Conservation (phyloP, 2,797 vertebrate species). For the Leptatherina wallacei region DNA sequence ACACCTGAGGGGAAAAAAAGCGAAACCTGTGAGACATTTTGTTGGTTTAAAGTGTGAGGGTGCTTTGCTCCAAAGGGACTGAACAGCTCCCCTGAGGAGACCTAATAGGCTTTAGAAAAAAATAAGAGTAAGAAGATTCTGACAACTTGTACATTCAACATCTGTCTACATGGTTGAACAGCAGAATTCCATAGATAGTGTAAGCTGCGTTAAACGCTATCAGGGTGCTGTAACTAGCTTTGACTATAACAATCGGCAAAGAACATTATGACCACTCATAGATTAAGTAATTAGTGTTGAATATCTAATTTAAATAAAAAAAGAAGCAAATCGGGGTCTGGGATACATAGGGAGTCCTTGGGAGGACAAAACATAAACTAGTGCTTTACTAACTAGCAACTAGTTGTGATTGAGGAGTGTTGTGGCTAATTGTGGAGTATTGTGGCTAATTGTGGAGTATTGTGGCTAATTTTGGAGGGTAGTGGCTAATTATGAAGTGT, state of each 20-base stretch:
- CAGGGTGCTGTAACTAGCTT: conserved; percentile 43
- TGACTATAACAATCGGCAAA: conserved; percentile 8
- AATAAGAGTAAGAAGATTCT: conserved; percentile 66
- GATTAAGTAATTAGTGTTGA: not conserved
- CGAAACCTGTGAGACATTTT: conserved; percentile 40
- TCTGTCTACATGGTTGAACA: conserved; percentile 74
- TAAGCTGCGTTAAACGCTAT: conserved; percentile 56
- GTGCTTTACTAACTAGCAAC: no score
- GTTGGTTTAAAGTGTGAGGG: conserved; percentile 55
- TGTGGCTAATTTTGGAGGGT: no score
- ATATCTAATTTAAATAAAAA: conserved; percentile 7
- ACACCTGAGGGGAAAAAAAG: conserved; percentile 50
- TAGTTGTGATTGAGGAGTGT: no score
- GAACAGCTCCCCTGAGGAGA: conserved; percentile 63
- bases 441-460: no score
- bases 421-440: no score
- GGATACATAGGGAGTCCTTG: not conserved
- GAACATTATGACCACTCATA: not conserved
- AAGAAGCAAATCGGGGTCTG: not conserved
- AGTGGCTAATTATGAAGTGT: no score
- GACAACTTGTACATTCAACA: conserved; percentile 74
- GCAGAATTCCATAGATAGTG: conserved; percentile 65
- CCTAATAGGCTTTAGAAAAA: conserved; percentile 70
- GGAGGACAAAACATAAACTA: no score
- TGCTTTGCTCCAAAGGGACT: conserved; percentile 56